Evolutionary conservation across 2,113 vertebrate species (phyloP), one percentile per base, ranked within the genome.

Genomic region (Platichthys flesus): DNA sequence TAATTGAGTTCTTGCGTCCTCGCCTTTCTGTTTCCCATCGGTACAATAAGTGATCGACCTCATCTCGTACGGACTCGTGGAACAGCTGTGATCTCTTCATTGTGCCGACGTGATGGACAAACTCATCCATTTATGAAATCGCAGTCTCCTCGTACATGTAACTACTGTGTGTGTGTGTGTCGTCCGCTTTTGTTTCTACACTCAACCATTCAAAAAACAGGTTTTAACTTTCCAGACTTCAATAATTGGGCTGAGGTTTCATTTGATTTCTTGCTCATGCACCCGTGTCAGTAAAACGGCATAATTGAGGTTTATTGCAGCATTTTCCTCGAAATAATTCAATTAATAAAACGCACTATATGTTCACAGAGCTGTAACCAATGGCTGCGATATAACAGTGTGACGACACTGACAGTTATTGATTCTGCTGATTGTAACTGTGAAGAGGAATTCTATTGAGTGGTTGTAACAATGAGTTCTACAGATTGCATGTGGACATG

Each of bases 1-100:
- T 90, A 92, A 93, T 90, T 90, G 92, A 92, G 85, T 91, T 89
- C 83, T 78, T 65, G 59, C 69, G 71, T 88, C 85, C 28, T 79
- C 71, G 37, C 67, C 81, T 67, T 51, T 54, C 21, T 82, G 72
- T 79, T 85, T 78, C 67, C 89, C 82, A 83, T 90, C 85, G 72
- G 70, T 71, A 80, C 81, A 89, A 88, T 86, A 76, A 88, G 81
- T 85, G 85, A 90, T 83, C 90, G 88, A 89, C 83, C 88, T 86
- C 83, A 71, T 83, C 74, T 72, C 66, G 74, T 60, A 77, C 54
- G 76, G 84, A 83, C 67, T 81, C 21, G 47, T 67, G 40, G 78
- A 89, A 74, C 74, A 74, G 62, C 75, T 79, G 82, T 68, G 79
- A 87, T 87, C 74, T 76, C 73, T 83, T 84, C n/a, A n/a, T 2